These are phyloP conservation scores for Phenganax subtilis DNA, from an alignment of 92 coral and sea anemone genomes.

Conservation along the genomic window DNA sequence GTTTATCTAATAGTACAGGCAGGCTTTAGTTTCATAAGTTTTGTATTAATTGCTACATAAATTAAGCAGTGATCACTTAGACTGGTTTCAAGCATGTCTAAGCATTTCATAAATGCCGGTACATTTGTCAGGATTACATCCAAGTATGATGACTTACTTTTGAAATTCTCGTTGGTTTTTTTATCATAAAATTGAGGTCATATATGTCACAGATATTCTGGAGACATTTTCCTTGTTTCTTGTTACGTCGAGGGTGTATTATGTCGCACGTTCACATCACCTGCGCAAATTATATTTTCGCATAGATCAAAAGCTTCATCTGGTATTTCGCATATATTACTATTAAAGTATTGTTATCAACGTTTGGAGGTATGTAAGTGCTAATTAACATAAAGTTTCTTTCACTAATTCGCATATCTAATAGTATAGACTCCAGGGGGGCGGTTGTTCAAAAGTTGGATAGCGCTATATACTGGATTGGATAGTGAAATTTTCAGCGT, in stretches of 20 bases:
- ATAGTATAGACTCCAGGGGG: slow-evolving; percentile 28
- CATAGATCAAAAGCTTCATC: slow-evolving; percentile 24
- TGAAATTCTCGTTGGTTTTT: too few species aligned
- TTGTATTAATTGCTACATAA: not conserved
- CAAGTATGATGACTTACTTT: not conserved
- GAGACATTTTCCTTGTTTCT: too few species aligned
- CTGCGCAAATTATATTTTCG: slow-evolving; percentile 35
- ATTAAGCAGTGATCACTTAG: slow-evolving; percentile 3
- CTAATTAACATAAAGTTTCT: slow-evolving; percentile 33
- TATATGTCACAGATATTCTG: too few species aligned
- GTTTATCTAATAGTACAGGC: not conserved
- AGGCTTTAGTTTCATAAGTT: not conserved
- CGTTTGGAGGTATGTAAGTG: slow-evolving; percentile 45
- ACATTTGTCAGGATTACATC: slow-evolving; percentile 14
- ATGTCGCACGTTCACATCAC: slow-evolving; percentile 40
- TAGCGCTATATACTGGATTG: too few species aligned
- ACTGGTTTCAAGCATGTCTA: not conserved
- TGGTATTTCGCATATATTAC: not conserved
- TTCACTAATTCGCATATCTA: slow-evolving; percentile 39
- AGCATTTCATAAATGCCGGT: not conserved
- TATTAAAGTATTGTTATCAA: slow-evolving; percentile 36
- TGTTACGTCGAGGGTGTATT: not conserved
- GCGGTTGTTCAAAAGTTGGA: too few species aligned
- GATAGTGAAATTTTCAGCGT: too few species aligned
- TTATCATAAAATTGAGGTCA: too few species aligned